Evolutionary conservation across 92 coral and sea anemone species (phyloP).

Genomic region (Zoanthus sansibaricus): DNA sequence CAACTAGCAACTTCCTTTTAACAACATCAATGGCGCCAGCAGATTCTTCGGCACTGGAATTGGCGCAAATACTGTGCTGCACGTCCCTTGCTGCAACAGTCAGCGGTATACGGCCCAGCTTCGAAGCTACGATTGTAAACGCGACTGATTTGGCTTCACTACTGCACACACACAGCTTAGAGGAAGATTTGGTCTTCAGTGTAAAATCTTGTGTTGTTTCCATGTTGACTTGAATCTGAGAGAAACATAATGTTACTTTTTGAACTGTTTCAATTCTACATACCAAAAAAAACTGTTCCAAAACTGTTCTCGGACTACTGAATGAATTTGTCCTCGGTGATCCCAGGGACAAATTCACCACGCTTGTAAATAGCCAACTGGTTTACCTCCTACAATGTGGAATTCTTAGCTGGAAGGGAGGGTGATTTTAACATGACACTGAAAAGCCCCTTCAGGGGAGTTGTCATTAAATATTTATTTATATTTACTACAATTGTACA

Average conservation of each 20-base stretch:
- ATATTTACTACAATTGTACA: neutral
- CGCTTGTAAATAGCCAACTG: too few species aligned
- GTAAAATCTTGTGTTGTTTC: slow-evolving; percentile 67
- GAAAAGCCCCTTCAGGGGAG: too few species aligned
- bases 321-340: too few species aligned
- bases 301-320: too few species aligned
- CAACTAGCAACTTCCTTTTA: slow-evolving; percentile 82
- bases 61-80: slow-evolving; percentile 62
- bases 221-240: slow-evolving; percentile 75
- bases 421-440: too few species aligned
- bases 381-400: too few species aligned
- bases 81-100: slow-evolving; percentile 74
- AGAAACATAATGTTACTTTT: neutral
- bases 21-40: slow-evolving; percentile 84
- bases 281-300: neutral
- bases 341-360: too few species aligned
- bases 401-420: too few species aligned
- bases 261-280: neutral
- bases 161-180: slow-evolving; percentile 83
- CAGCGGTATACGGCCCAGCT: slow-evolving; percentile 87
- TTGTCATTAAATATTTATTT: too few species aligned
- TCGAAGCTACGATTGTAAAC: slow-evolving; percentile 75
- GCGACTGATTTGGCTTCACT: slow-evolving; percentile 89
- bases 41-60: slow-evolving; percentile 55
- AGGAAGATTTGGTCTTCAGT: slow-evolving; percentile 58